Evolutionary conservation across 2,888 invertebrate genomes (phyloP), one percentile per base, ranked within the genome.

Genomic region (Leucoma salicis): DNA sequence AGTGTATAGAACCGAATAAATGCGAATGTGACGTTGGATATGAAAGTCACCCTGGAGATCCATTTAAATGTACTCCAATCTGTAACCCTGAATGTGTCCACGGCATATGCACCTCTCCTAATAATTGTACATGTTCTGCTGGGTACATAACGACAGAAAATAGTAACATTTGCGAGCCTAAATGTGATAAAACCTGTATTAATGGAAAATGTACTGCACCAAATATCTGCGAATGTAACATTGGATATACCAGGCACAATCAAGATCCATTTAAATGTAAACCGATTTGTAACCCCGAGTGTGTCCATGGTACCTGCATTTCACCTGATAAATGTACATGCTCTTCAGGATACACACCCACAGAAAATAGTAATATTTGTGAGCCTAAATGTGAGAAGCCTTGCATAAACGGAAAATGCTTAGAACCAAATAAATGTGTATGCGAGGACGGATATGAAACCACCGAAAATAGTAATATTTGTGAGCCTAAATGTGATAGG

Each of bases 211-310:
- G 91, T 43, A 51, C 67, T 1, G 78, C 66, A 0, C 83, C 83
- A 0, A 63, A 80, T 0, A 57, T 61, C 11, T 90, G 90, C 31
- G 53, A 57, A 6, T 90, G 90, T 46, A 63, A 75, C 16, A 55
- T 53, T 14, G 89, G 86, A 1, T 88, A 78, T 41, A 12, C 13
- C 18, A 1, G 13, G n/a, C 40, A 57, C 7, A 42, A 49, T 3
- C 6, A n/a, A 7, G 14, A 46, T 12, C 18, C 1, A 27, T 45
- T 2, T 11, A 34, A 37, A 6, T 49, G 49, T 14, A 7, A 15
- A 11, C 49, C 49, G 1, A 16, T 7, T 14, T 49, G 49, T 14
- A 11, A 31, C 14, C 21, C 34, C 0, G 14, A 21, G 3, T 43
- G 43, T 18, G 11, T 35, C 8, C 12, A 39, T 12, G 35, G 39